Evolutionary conservation across 1,140 invertebrate species (phyloP).

Genomic region (Papilio polyxenes): DNA sequence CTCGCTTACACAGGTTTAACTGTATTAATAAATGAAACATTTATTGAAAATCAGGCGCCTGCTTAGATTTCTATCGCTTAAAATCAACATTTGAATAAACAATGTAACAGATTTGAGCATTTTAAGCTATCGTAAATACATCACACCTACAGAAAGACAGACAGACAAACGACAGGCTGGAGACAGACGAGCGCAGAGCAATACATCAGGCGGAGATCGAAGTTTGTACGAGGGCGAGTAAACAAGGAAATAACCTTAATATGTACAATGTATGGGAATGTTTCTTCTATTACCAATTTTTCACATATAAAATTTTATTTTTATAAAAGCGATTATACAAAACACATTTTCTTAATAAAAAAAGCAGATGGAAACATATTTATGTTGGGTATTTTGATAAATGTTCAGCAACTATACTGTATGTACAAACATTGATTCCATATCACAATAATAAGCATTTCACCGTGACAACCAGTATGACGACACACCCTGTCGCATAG

Average conservation of each 20-base stretch:
- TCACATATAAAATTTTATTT: too few relatives aligned
- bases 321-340: too few relatives aligned
- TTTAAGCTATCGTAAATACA: background rate
- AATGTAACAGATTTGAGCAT: background rate
- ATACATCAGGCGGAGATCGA: conserved; percentile 1
- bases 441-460: background rate
- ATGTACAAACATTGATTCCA: background rate
- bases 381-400: too few relatives aligned
- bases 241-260: conserved; percentile 15
- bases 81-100: background rate
- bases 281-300: background rate
- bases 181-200: background rate
- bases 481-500: background rate
- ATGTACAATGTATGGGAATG: background rate
- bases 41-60: background rate
- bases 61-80: background rate
- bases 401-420: too few relatives aligned
- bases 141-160: background rate
- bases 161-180: background rate
- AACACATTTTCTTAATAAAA: too few relatives aligned
- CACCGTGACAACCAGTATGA: background rate
- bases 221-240: conserved; percentile 13
- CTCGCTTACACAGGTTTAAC: too few relatives aligned
- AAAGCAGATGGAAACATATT: too few relatives aligned
- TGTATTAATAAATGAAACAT: background rate